Evolutionary conservation across 2,797 vertebrate species (phyloP), one percentile per base, ranked within the genome.

Genomic region (Myotis planiceps): DNA sequence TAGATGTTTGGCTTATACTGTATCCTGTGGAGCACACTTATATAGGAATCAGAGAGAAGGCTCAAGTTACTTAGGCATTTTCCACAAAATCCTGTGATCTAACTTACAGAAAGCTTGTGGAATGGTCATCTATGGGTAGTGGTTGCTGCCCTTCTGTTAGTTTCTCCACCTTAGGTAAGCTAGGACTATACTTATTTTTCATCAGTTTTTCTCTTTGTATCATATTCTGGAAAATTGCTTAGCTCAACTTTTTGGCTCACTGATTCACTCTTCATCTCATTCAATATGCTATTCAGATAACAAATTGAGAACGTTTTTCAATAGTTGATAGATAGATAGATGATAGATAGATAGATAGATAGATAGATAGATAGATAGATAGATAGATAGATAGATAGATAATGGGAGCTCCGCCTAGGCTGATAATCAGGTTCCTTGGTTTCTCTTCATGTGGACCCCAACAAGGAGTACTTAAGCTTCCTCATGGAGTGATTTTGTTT

Each of bases 1-100:
- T 47, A 83, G n/a, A 32, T 84, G 3, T 65, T 97, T 83, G 27
- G 58, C 49, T 89, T 88, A 96, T 94, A 74, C 5, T 86, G 8
- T 55, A 65, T 83, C 9, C 12, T 37, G 58, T 60, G 18, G 18
- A 75, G 60, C 37, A 88, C 39, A 90, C 3, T 82, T 7, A 23
- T 34, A 76, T 16, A 80, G 25, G 47, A 47, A 27, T 86, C 32
- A 89, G 39, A 42, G 78, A 93, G 27, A 74, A 3, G 82, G n/a
- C 9, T 58, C 21, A 49, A 79, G 29, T 82, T 65, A 80, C 25
- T 76, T 65, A 65, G 3, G 16, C 13, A 37, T 65, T 90, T 74
- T 58, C 45, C 45, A 71, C 16, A 83, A 63, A 92, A 53, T 45
- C 65, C 37, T 60, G 23, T 60, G 9, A 39, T 81, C 42, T 80